Percentiles rank a stretch among this genome's conserved stretches.
phyloP scores from a whole-genome alignment of 2,113 vertebrate genomes.

The Silurus asotus region DNA sequence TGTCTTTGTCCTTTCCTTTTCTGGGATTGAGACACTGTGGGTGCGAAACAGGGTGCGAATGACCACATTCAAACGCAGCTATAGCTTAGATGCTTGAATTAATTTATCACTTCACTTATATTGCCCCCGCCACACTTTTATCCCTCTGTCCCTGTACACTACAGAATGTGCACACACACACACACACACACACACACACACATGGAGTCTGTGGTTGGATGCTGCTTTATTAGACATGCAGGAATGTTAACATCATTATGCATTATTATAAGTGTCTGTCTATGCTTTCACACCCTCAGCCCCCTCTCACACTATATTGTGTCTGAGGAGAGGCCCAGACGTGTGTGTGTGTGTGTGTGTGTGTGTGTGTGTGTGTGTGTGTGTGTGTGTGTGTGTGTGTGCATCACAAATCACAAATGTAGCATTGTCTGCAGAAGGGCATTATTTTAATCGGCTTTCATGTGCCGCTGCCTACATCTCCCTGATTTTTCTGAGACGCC shows the following conservation, averaged over 20 bases:
- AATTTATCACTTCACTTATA: slow-evolving; percentile 39
- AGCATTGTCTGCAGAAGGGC: slow-evolving; percentile 55
- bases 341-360: slow-evolving; percentile 52
- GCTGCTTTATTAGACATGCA: slow-evolving; percentile 85
- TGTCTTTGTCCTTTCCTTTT: slow-evolving; percentile 6
- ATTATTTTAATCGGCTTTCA: slow-evolving; percentile 64
- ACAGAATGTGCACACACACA: not conserved
- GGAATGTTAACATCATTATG: slow-evolving; percentile 91
- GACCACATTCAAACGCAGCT: slow-evolving; percentile 24
- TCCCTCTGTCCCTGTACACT: not conserved
- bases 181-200: slow-evolving; percentile 9
- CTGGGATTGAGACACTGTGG: not conserved
- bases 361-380: slow-evolving; percentile 49
- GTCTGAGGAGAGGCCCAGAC: slow-evolving; percentile 70
- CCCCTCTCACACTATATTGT: slow-evolving; percentile 69
- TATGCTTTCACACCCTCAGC: slow-evolving; percentile 61
- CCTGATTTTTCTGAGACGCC: slow-evolving; percentile 47
- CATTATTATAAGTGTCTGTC: slow-evolving; percentile 86
- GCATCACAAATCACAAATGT: slow-evolving; percentile 45
- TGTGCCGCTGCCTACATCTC: slow-evolving; percentile 58
- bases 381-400: slow-evolving; percentile 53
- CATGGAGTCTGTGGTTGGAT: slow-evolving; percentile 25
- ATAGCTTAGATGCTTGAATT: slow-evolving; percentile 38
- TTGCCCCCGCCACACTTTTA: not conserved
- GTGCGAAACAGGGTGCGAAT: slow-evolving; percentile 9